Conservation (phyloP, 2,797 vertebrate genomes). For the Hydrocynus forskahlii region DNA sequence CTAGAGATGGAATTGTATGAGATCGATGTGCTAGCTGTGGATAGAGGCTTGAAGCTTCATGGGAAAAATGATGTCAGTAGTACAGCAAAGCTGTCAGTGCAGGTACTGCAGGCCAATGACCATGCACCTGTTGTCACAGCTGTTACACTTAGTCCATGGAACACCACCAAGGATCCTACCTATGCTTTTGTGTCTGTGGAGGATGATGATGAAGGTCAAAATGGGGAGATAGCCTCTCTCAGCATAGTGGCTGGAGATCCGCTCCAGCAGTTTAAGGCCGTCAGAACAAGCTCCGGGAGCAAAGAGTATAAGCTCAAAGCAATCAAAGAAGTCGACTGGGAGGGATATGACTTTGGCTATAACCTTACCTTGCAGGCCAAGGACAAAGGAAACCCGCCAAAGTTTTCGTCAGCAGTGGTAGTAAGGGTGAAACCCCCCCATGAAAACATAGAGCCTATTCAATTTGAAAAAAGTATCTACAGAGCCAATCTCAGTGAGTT, state of each 20-base stretch:
- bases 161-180: constrained; percentile 75
- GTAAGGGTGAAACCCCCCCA: constrained; percentile 75
- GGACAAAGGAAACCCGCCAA: constrained; percentile 83
- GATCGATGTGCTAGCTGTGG: constrained; percentile 84
- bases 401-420: constrained; percentile 81
- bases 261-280: constrained; percentile 79
- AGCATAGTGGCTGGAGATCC: constrained; percentile 83
- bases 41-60: constrained; percentile 84
- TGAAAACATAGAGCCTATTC: constrained; percentile 73
- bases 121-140: constrained; percentile 79
- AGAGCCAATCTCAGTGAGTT: constrained; percentile 83
- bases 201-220: constrained; percentile 79
- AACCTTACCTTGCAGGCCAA: constrained; percentile 87
- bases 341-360: constrained; percentile 79
- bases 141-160: constrained; percentile 72
- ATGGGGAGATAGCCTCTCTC: constrained; percentile 84
- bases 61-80: constrained; percentile 84
- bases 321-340: constrained; percentile 75
- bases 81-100: constrained; percentile 80
- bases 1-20: constrained; percentile 76
- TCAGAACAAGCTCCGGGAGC: constrained; percentile 78
- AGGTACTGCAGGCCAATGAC: constrained; percentile 81
- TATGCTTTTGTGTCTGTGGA: constrained; percentile 81
- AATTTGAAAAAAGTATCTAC: constrained; percentile 82
- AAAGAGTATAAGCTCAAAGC: constrained; percentile 85